These are phyloP conservation scores for Schizopygopsis pylzovi DNA, from an alignment of 2,797 vertebrate genomes.

Conservation along the genomic window DNA sequence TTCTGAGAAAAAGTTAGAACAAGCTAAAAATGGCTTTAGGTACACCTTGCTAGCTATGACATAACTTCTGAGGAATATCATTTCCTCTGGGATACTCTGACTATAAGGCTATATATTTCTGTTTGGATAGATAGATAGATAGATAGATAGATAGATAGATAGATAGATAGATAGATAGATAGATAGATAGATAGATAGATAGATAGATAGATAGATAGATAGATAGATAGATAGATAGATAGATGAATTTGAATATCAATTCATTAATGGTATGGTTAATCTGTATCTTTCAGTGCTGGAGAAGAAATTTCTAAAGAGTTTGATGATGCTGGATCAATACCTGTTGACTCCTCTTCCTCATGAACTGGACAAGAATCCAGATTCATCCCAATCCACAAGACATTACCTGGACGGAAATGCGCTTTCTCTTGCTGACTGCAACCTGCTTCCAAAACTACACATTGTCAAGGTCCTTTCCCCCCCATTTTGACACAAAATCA, in stretches of 20 bases:
- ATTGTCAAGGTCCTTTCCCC: constrained; percentile 83
- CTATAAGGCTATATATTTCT: too few species aligned
- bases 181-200: too few species aligned
- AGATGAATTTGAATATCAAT: background rate
- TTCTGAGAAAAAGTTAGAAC: too few species aligned
- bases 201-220: too few species aligned
- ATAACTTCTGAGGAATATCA: too few species aligned
- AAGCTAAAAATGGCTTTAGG: too few species aligned
- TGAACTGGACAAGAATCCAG: constrained; percentile 76
- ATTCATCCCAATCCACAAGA: constrained; percentile 70
- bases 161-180: too few species aligned
- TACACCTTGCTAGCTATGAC: too few species aligned
- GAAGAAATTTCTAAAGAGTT: constrained; percentile 84
- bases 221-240: background rate
- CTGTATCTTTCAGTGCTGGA: constrained; percentile 77
- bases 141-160: too few species aligned
- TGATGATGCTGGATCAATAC: constrained; percentile 84
- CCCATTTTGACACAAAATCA: background rate
- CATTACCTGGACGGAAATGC: constrained; percentile 86
- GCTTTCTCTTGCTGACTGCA: constrained; percentile 89
- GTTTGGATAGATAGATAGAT: too few species aligned
- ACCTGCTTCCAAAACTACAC: constrained; percentile 92
- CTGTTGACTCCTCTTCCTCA: constrained; percentile 80
- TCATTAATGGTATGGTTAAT: background rate
- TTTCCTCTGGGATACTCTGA: too few species aligned